These are phyloP conservation scores for Chaetophractus vellerosus DNA, from an alignment of 2,797 vertebrate genomes.

Conservation along the genomic window DNA sequence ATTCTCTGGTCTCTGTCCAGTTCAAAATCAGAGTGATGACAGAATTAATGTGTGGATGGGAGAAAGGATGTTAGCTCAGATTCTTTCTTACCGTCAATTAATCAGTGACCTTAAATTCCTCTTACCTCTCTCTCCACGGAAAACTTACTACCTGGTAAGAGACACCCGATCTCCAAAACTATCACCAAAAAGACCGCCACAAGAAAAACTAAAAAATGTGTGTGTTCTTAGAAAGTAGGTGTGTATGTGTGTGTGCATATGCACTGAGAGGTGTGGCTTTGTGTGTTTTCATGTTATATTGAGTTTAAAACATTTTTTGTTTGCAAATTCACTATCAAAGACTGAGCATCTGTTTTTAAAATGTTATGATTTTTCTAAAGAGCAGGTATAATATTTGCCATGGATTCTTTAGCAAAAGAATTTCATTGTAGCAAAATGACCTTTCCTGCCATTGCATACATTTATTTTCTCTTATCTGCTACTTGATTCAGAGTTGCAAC, in stretches of 20 bases:
- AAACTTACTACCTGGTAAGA: slow-evolving; percentile 14
- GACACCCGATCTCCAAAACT: neutral
- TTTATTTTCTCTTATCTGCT: neutral
- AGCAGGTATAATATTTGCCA: neutral
- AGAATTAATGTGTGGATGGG: neutral
- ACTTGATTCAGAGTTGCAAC: neutral
- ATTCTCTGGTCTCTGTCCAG: neutral
- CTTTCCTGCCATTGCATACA: neutral
- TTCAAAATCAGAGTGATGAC: neutral
- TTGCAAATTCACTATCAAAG: slow-evolving; percentile 1
- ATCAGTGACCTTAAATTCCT: neutral
- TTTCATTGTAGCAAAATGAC: neutral
- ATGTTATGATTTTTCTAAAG: neutral
- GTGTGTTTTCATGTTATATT: neutral
- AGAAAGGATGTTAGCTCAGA: neutral
- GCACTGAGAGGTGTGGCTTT: neutral
- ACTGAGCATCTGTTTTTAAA: neutral
- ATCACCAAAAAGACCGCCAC: neutral
- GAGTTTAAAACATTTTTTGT: neutral
- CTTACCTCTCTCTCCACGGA: slow-evolving; percentile 22
- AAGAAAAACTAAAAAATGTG: neutral
- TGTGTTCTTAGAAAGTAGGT: neutral
- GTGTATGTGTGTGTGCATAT: rapidly evolving
- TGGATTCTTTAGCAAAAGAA: slow-evolving; percentile 29
- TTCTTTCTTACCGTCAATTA: neutral